Percentiles rank a stretch among this genome's conserved stretches.
These are phyloP conservation scores for Psittacula derbiana DNA, from an alignment of 2,797 vertebrate species.

Conservation along the genomic window DNA sequence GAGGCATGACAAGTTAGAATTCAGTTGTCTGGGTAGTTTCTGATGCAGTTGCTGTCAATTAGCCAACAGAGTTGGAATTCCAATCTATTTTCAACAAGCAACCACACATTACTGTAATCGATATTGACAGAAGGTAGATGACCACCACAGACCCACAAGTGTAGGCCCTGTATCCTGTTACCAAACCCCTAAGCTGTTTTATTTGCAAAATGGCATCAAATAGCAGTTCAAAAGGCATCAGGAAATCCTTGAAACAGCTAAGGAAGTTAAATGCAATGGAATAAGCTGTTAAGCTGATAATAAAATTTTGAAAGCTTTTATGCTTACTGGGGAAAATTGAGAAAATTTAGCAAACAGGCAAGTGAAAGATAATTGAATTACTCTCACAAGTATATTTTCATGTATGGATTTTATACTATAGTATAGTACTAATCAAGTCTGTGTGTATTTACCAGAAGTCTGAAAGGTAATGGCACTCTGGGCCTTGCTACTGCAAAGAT, in stretches of 20 bases:
- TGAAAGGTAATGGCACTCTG: not conserved
- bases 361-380: not conserved
- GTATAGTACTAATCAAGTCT: not conserved
- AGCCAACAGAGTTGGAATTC: not conserved
- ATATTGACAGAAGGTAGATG: not conserved
- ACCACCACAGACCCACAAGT: not conserved
- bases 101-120: not conserved
- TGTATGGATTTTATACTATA: not conserved
- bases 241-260: not conserved
- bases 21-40: not conserved
- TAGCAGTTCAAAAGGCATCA: not conserved
- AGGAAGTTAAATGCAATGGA: not conserved
- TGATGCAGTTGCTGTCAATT: not conserved
- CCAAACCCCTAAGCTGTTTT: not conserved
- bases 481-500: not conserved
- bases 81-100: not conserved
- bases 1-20: not conserved
- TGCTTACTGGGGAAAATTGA: not conserved
- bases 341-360: not conserved
- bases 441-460: not conserved
- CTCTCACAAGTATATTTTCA: not conserved
- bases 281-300: not conserved
- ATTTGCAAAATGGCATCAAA: not conserved
- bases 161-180: not conserved
- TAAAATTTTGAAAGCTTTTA: not conserved